These are phyloP conservation scores for Halotydeus destructor DNA, from an alignment of 1,140 invertebrate genomes.

Conservation along the genomic window DNA sequence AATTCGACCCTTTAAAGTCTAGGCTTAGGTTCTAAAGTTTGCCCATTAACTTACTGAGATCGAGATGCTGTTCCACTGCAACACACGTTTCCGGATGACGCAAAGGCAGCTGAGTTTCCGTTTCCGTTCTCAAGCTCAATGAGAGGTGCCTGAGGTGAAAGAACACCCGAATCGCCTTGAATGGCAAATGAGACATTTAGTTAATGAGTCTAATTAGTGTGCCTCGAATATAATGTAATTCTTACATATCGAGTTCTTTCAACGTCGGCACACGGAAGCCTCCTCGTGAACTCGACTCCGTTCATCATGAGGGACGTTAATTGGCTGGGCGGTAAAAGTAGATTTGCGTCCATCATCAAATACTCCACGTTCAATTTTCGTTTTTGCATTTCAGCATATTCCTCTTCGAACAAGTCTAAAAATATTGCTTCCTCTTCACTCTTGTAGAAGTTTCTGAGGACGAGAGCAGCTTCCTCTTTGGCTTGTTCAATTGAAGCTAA, in stretches of 20 bases:
- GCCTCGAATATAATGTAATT: constrained; percentile 7
- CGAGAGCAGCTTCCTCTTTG: constrained; percentile 58
- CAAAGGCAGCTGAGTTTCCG: constrained; percentile 70
- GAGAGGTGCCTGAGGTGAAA: constrained; percentile 71
- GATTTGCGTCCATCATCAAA: constrained; percentile 85
- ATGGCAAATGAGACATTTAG: constrained; percentile 9
- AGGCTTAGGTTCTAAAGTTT: not conserved
- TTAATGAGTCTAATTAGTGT: not conserved
- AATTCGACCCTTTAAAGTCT: no score
- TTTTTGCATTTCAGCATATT: constrained; percentile 74
- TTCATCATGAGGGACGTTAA: constrained; percentile 55
- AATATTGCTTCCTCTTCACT: constrained; percentile 76
- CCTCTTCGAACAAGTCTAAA: constrained; percentile 96
- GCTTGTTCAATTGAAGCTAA: constrained; percentile 48
- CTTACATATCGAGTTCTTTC: constrained; percentile 59
- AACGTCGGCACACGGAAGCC: constrained; percentile 86
- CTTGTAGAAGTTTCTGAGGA: constrained; percentile 82
- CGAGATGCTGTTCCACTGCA: constrained; percentile 71
- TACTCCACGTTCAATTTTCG: constrained; percentile 71
- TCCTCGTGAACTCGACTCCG: constrained; percentile 78
- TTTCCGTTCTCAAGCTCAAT: constrained; percentile 51
- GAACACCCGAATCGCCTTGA: constrained; percentile 70
- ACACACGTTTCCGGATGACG: constrained; percentile 70
- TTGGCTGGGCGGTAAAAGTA: constrained; percentile 82
- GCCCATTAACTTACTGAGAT: constrained; percentile 50